A percentile compares a stretch with the other conserved stretches of the same genome.
phyloP scores from a whole-genome alignment of 2,113 vertebrate species.

The Crocuta crocuta region DNA sequence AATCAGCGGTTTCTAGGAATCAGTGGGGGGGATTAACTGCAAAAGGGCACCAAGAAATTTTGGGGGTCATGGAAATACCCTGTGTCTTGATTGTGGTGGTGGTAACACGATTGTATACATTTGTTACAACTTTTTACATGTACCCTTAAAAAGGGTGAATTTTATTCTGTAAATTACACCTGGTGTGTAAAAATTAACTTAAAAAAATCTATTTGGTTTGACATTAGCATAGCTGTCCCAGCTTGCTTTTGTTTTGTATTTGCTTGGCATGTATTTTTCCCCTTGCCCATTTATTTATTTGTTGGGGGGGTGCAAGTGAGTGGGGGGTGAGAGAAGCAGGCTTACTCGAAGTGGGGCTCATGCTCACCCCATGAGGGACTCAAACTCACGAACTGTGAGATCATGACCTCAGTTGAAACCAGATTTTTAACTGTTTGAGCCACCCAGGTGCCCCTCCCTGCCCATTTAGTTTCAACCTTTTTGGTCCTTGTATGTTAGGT shows the following conservation, averaged over 20 bases:
- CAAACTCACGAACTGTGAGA: too few relatives aligned
- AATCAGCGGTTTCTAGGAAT: neutral
- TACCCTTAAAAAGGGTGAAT: neutral
- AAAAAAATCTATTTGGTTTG: neutral
- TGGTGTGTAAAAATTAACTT: neutral
- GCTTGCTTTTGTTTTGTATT: neutral
- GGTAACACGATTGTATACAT: neutral
- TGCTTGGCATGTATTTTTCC: neutral
- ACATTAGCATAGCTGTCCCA: neutral
- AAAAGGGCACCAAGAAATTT: neutral
- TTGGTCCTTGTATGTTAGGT: constrained; percentile 20
- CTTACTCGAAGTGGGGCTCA: too few relatives aligned
- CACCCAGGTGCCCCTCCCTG: neutral
- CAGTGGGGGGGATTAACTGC: neutral
- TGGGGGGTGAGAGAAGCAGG: too few relatives aligned
- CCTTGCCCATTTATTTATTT: too few relatives aligned
- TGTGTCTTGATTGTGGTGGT: neutral
- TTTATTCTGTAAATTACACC: neutral
- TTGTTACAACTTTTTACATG: neutral
- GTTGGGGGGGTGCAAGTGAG: too few relatives aligned
- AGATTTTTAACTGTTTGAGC: too few relatives aligned
- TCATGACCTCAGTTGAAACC: too few relatives aligned
- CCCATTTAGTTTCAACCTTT: neutral
- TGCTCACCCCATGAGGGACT: too few relatives aligned
- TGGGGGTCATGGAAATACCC: neutral